Evolutionary conservation across 2,888 invertebrate species (phyloP).

Genomic region (Eupithecia inturbata): DNA sequence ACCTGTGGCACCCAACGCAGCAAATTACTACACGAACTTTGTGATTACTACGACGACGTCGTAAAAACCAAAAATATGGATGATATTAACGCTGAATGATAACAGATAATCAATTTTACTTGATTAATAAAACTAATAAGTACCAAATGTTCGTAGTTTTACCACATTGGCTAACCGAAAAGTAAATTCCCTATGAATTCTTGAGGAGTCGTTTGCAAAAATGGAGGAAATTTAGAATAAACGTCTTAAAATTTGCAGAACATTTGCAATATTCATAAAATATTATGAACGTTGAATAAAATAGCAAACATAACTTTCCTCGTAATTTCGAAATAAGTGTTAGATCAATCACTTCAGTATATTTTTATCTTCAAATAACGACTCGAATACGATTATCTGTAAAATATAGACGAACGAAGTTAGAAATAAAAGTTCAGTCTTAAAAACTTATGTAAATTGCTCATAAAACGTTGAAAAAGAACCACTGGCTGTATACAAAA

Average conservation of each 20-base stretch:
- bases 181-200: neutral
- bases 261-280: neutral
- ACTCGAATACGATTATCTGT: slow-evolving; percentile 25
- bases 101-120: neutral
- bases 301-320: neutral
- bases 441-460: slow-evolving; percentile 32
- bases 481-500: slow-evolving; percentile 26
- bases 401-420: slow-evolving; percentile 25
- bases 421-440: slow-evolving; percentile 29
- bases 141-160: neutral
- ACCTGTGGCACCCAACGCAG: neutral
- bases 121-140: neutral
- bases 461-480: slow-evolving; percentile 30
- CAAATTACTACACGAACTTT: neutral
- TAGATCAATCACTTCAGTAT: slow-evolving; percentile 26
- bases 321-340: slow-evolving; percentile 6
- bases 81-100: neutral
- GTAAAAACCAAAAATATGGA: neutral
- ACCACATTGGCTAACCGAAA: neutral
- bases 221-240: neutral
- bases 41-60: neutral
- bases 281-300: neutral
- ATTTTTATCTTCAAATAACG: slow-evolving; percentile 28
- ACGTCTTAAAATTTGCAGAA: neutral
- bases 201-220: neutral